These are phyloP conservation scores for Chromobotia macracanthus DNA, from an alignment of 2,797 vertebrate species.

Conservation along the genomic window DNA sequence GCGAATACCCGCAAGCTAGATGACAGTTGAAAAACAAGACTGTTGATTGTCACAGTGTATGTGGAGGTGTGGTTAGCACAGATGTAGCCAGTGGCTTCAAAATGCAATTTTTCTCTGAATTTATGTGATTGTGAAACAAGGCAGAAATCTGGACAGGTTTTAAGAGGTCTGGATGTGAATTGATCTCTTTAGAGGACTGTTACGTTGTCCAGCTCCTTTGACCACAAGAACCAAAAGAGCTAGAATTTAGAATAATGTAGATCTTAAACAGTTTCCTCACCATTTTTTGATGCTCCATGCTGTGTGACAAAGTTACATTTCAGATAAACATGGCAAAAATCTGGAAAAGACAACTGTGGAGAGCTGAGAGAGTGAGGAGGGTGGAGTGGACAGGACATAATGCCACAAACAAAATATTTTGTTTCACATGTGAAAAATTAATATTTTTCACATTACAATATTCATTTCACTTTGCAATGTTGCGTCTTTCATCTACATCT, in stretches of 20 bases:
- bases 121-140: slow-evolving; percentile 21
- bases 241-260: neutral
- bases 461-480: neutral
- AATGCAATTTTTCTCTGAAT: slow-evolving; percentile 17
- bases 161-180: slow-evolving; percentile 25
- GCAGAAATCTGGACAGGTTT: slow-evolving; percentile 26
- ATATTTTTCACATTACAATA: no score
- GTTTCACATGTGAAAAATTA: no score
- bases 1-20: neutral
- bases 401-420: slow-evolving; percentile 11
- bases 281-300: neutral
- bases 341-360: neutral
- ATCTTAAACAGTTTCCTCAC: neutral
- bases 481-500: slow-evolving; percentile 44
- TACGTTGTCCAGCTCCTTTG: slow-evolving; percentile 7
- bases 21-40: slow-evolving; percentile 19
- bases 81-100: neutral
- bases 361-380: neutral
- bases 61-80: slow-evolving; percentile 3
- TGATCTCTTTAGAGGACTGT: neutral
- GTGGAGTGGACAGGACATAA: neutral
- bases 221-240: neutral
- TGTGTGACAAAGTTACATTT: neutral
- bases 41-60: slow-evolving; percentile 5
- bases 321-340: neutral